Evolutionary conservation across 2,113 vertebrate species (phyloP).

Genomic region (Aegotheles bennettii): DNA sequence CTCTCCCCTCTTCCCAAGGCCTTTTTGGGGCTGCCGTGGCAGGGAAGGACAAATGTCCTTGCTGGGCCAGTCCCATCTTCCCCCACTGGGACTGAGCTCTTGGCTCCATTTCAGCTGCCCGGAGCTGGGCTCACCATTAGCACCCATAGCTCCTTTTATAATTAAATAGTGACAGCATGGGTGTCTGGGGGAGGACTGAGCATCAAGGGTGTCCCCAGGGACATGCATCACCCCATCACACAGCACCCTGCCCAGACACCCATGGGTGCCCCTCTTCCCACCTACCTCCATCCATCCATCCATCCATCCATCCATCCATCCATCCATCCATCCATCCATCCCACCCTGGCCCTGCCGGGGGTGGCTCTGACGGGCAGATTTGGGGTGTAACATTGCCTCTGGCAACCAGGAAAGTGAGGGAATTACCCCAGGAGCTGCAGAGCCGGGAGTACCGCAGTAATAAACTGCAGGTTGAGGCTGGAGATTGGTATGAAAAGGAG

Average conservation of each 20-base stretch:
- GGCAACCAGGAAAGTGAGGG: neutral
- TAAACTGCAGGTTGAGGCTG: slow-evolving; percentile 51
- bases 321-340: neutral
- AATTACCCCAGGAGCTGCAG: slow-evolving; percentile 9
- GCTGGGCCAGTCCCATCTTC: neutral
- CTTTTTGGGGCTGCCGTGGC: neutral
- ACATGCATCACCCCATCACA: rapidly evolving
- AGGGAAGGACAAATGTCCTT: neutral
- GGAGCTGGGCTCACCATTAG: rapidly evolving
- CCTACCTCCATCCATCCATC: neutral
- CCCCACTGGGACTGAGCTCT: neutral
- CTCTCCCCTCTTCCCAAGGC: neutral
- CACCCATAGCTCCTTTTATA: neutral
- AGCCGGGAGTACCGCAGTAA: slow-evolving; percentile 40
- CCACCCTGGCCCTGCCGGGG: rapidly evolving
- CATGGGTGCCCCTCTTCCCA: neutral
- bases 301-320: no score
- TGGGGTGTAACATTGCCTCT: neutral
- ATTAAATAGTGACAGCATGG: neutral
- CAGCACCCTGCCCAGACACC: neutral
- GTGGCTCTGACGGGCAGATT: neutral
- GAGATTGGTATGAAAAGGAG: slow-evolving; percentile 54
- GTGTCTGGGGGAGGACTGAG: rapidly evolving
- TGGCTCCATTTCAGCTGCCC: neutral
- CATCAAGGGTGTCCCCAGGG: neutral